Evolutionary conservation across 2,888 invertebrate genomes (phyloP).

Genomic region (Amphipyra tragopoginis): DNA sequence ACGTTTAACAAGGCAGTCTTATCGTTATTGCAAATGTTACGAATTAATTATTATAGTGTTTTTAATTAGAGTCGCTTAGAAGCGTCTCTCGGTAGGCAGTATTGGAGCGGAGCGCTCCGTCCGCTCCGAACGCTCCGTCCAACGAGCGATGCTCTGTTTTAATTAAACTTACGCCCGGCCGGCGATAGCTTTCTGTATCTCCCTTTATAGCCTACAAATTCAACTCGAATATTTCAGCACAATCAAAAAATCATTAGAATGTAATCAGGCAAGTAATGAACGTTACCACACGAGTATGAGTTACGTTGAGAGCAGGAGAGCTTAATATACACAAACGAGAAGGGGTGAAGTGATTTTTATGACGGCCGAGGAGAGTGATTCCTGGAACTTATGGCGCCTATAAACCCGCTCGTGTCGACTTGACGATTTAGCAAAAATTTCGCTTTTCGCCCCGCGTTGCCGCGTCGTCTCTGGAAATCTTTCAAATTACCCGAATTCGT

Average conservation of each 20-base stretch:
- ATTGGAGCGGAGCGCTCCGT: conserved; percentile 57
- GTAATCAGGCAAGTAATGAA: conserved; percentile 56
- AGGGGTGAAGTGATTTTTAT: conserved; percentile 82
- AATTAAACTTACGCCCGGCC: conserved; percentile 78
- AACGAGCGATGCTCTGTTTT: conserved; percentile 75
- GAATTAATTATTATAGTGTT: conserved; percentile 81
- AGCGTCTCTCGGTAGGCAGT: conserved; percentile 61
- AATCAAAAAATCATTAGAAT: conserved; percentile 60
- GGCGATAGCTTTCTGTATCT: conserved; percentile 59
- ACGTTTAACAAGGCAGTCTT: conserved; percentile 65
- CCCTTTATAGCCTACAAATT: conserved; percentile 60
- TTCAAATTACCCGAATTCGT: conserved; percentile 83
- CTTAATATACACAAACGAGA: conserved; percentile 63
- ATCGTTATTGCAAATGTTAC: conserved; percentile 72
- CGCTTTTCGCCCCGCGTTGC: conserved; percentile 62
- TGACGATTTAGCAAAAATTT: conserved; percentile 84
- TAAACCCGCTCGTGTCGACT: conserved; percentile 82
- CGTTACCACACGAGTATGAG: conserved; percentile 53
- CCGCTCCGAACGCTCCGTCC: conserved; percentile 51
- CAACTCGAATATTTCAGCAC: conserved; percentile 56
- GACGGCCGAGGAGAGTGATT: conserved; percentile 78
- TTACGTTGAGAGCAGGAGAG: conserved; percentile 65
- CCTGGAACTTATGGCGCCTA: conserved; percentile 84
- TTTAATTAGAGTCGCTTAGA: conserved; percentile 81
- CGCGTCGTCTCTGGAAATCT: conserved; percentile 73